Evolutionary conservation across 2,888 invertebrate genomes (phyloP), one percentile per base, ranked within the genome.

Genomic region (Andrena camellia): DNA sequence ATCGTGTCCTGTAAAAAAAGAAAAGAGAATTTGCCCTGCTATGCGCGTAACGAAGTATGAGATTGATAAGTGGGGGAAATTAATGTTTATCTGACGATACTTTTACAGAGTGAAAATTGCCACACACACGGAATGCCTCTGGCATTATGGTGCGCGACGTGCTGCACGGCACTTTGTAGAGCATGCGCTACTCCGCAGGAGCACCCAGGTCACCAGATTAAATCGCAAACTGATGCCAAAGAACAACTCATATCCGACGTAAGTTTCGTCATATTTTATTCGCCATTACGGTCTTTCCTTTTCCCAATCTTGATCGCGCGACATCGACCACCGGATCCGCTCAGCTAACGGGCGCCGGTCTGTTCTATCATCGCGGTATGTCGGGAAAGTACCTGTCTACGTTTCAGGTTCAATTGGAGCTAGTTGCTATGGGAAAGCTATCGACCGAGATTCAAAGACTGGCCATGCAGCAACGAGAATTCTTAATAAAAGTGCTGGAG

Each of bases 101-200:
- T 20, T 64, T 92, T 90, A 35, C 86, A 94, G 94, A 94, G 94
- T 86, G 96, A 96, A 93, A 96, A 96, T 92, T 97, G 96, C 93
- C 96, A 96, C 94, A 96, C 96, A 84, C 97, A 97, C 93, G 96
- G 96, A 85, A 96, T 96, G 96, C 97, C 97, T 70, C 94, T 96
- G 90, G 96, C 96, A 31, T 94, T 96, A 80, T 97, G 97, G 97
- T 97, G 97, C 93, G 95, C 95, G 89, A 95, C 95, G 77, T 97
- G 97, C 93, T 95, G 95, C 87, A 94, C 95, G 78, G 95, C 96
- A 83, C 94, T 97, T 48, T 97, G 97, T 91, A 95, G 96, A 84
- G 96, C 96, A 33, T 97, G 97, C 93, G 96, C 96, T 62, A 95
- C 96, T 29, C 96, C 96, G 57, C 95, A 95, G 84, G 96, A 96